These are phyloP conservation scores for Molossus molossus DNA, from an alignment of 2,797 vertebrate species.

Conservation along the genomic window DNA sequence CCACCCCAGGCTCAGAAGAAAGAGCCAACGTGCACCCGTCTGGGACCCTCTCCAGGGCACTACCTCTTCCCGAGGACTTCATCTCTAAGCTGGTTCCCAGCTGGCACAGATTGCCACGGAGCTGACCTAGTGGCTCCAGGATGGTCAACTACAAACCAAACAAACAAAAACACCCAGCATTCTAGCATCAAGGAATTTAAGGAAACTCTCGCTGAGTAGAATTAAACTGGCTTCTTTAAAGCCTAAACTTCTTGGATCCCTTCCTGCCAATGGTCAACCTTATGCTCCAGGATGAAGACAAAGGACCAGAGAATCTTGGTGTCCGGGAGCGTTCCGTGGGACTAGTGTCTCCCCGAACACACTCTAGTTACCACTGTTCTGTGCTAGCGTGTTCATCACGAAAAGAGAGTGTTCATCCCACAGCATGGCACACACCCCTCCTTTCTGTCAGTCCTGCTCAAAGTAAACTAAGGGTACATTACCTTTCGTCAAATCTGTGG, in stretches of 20 bases:
- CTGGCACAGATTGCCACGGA: neutral
- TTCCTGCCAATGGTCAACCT: neutral
- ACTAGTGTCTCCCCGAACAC: neutral
- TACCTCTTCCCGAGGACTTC: neutral
- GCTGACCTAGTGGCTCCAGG: neutral
- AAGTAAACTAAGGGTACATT: neutral
- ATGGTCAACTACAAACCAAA: neutral
- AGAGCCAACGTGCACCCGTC: neutral
- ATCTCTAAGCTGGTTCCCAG: neutral
- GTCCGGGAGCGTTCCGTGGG: neutral
- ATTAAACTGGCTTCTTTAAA: neutral
- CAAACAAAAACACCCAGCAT: neutral
- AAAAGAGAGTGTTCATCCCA: neutral
- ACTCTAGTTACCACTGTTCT: neutral
- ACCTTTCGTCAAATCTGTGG: neutral
- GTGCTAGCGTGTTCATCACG: neutral
- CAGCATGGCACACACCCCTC: fast-evolving
- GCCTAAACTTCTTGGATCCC: neutral
- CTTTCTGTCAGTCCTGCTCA: neutral
- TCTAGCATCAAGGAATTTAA: neutral
- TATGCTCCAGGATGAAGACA: neutral
- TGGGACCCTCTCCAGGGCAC: neutral
- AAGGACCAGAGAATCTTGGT: neutral
- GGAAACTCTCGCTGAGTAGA: neutral
- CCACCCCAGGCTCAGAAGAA: neutral